Base-by-base conservation (phyloP, 2,797 vertebrate species). In the Lates japonicus region DNA sequence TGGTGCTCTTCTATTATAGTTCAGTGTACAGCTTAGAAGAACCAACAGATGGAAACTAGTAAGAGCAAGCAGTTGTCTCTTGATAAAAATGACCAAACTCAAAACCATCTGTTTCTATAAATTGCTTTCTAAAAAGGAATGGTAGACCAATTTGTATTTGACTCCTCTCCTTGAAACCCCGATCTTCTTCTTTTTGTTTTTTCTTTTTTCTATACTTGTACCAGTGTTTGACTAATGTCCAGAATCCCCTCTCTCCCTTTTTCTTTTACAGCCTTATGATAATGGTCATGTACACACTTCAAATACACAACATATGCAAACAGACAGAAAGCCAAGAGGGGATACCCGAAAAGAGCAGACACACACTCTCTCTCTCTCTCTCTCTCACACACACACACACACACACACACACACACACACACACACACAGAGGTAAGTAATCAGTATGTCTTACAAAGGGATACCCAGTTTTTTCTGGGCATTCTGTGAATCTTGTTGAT, bases 21-120 rank as follows among this genome's bases (percentile, higher is more conserved):
- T 83, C 41, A 72, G 87, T 84, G 78, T 57, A 10, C 60, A 82
- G 87, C 81, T 66, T 78, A 87, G 83, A 78, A 44, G 70, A 69
- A 58, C 72, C 77, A 68, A 70, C 83, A 88, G 84, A 91, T 88
- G 86, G 75, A 83, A 73, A 87, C 49, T 64, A 60, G 82, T 67
- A 70, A 74, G 78, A 89, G 39, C 57, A 83, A 84, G 69, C 76
- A 74, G 64, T 72, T 72, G 72, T 86, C 78, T 82, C 65, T 72
- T 81, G 85, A 87, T 86, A 70, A 89, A 29, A 87, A 90, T 82
- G 65, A 80, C 57, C 81, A 74, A 85, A 87, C 78, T 88, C 65
- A 73, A 81, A 91, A 80, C 75, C 83, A 93, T 92, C 82, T 88
- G 88, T 90, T 90, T 87, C 77, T n/a, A 82, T 74, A 86, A 92